Percentiles rank a stretch among this genome's conserved stretches.
Evolutionary conservation across 1,140 invertebrate species (phyloP).

Genomic region (Pachypsylla venusta): DNA sequence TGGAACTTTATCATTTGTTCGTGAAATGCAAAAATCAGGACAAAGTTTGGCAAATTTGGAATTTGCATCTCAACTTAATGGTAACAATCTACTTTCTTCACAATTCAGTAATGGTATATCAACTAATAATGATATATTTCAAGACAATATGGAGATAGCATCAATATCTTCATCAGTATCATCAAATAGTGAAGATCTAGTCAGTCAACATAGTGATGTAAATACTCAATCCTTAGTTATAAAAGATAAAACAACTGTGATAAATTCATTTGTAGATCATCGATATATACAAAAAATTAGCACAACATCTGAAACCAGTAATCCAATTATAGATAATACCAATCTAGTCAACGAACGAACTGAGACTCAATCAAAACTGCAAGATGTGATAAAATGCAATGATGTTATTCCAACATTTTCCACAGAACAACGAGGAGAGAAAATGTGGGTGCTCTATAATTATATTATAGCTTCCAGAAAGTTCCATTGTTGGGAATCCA

Average conservation of each 20-base stretch:
- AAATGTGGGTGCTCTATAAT: slow-evolving; percentile 81
- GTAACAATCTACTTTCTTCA: no score
- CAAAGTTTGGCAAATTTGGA: not conserved
- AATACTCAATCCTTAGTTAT: not conserved
- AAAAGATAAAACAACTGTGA: slow-evolving; percentile 6
- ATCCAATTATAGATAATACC: not conserved
- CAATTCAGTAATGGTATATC: no score
- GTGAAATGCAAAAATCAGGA: slow-evolving; percentile 6
- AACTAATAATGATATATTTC: slow-evolving; percentile 1
- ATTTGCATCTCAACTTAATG: not conserved
- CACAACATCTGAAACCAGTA: not conserved
- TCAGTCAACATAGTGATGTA: not conserved
- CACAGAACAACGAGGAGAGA: slow-evolving; percentile 54
- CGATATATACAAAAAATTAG: not conserved
- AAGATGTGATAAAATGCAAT: slow-evolving; percentile 5
- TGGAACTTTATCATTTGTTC: not conserved
- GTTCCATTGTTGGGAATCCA: slow-evolving; percentile 55
- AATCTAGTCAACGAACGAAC: not conserved
- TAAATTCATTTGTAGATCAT: slow-evolving; percentile 5
- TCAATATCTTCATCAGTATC: not conserved
- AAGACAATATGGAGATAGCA: slow-evolving; percentile 8
- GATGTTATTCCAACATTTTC: not conserved
- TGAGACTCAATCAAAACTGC: not conserved
- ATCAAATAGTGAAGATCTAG: not conserved
- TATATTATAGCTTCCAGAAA: slow-evolving; percentile 43